These are phyloP conservation scores for Saccopteryx leptura DNA, from an alignment of 2,113 vertebrate species.

Conservation along the genomic window DNA sequence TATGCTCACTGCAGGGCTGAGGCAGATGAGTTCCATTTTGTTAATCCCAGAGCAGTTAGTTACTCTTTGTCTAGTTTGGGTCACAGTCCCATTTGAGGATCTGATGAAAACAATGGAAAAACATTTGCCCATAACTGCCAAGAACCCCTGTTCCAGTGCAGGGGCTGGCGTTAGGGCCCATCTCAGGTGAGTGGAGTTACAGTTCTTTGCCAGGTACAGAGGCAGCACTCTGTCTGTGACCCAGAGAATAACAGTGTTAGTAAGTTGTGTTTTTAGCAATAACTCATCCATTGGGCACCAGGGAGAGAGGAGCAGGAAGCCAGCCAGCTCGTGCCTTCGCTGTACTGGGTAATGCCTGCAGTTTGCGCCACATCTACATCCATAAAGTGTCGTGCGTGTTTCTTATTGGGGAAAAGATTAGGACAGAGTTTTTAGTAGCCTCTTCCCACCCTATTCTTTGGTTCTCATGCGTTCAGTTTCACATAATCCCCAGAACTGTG, in stretches of 20 bases:
- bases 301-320: background rate
- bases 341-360: background rate
- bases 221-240: background rate
- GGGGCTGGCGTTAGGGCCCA: accelerated
- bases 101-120: background rate
- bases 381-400: background rate
- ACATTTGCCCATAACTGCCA: background rate
- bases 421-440: background rate
- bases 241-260: background rate
- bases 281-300: no score
- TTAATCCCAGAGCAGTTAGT: background rate
- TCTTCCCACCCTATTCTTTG: background rate
- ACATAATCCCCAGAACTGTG: background rate
- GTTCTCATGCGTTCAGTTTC: background rate
- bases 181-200: background rate
- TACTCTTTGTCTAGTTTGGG: background rate
- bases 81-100: background rate
- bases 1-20: accelerated
- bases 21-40: background rate
- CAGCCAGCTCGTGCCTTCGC: no score
- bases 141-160: background rate
- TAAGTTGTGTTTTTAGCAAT: background rate
- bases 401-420: background rate
- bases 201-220: background rate
- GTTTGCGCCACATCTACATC: accelerated